Evolutionary conservation across 2,113 vertebrate species (phyloP).

Genomic region (Tenebrosternarchus preto): DNA sequence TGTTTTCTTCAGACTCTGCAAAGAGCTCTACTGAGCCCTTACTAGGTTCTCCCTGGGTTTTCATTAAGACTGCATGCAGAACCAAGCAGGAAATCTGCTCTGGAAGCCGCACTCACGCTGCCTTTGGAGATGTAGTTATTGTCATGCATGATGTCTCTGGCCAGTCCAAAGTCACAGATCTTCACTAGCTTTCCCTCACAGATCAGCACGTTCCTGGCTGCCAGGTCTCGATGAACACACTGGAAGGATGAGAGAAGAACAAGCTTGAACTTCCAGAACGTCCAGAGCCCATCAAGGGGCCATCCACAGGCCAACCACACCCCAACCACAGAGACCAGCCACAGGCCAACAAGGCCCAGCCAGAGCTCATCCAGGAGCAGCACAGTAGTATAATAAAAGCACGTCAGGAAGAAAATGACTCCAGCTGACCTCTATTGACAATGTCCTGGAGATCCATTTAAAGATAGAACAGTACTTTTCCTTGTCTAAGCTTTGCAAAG

Average conservation of each 20-base stretch:
- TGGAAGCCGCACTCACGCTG: conserved; percentile 79
- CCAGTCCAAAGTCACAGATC: conserved; percentile 97
- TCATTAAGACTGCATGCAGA: background rate
- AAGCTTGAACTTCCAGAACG: background rate
- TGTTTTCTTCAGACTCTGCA: background rate
- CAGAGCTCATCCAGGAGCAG: background rate
- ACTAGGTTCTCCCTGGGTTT: background rate
- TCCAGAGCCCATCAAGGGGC: too few species aligned
- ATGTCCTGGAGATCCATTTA: background rate
- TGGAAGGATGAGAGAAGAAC: conserved; percentile 55
- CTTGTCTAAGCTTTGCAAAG: background rate
- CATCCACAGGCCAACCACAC: too few species aligned
- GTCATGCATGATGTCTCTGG: conserved; percentile 96
- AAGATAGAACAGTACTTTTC: background rate
- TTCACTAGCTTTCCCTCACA: conserved; percentile 97
- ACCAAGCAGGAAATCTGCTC: background rate
- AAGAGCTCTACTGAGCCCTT: background rate
- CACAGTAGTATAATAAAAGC: background rate
- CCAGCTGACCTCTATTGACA: background rate
- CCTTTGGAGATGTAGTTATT: conserved; percentile 99
- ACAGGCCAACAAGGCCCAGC: too few species aligned
- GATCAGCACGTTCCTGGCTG: conserved; percentile 95
- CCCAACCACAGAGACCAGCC: too few species aligned
- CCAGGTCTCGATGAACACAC: conserved; percentile 98
- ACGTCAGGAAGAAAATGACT: background rate